Percentiles rank a stretch among this genome's conserved stretches.
These are phyloP conservation scores for Cyprinus carpio DNA, from an alignment of 2,113 vertebrate species.

Conservation along the genomic window DNA sequence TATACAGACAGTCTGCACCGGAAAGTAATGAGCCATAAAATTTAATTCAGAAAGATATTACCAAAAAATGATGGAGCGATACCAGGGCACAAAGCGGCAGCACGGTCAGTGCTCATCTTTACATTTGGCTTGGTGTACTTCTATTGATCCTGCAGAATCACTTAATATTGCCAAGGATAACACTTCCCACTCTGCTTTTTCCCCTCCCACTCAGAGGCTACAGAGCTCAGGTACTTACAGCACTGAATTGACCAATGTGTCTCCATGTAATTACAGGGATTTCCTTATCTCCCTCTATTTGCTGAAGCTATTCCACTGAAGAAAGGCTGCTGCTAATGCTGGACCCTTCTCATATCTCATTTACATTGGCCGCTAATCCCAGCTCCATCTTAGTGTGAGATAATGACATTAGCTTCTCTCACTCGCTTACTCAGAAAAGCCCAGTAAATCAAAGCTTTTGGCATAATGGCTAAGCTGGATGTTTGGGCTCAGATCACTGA, in stretches of 20 bases:
- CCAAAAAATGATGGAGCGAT: conserved; percentile 86
- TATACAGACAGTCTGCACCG: conserved; percentile 84
- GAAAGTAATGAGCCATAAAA: conserved; percentile 97
- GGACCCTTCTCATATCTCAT: conserved; percentile 81
- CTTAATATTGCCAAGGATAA: conserved; percentile 76
- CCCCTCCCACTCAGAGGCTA: conserved; percentile 51
- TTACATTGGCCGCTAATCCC: conserved; percentile 82
- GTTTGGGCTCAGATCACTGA: no score
- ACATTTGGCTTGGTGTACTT: conserved; percentile 75
- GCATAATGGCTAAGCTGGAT: not conserved
- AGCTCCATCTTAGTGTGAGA: conserved; percentile 77
- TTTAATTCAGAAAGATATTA: conserved; percentile 98
- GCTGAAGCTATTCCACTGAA: conserved; percentile 80
- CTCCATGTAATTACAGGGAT: conserved; percentile 89
- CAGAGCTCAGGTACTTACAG: conserved; percentile 78
- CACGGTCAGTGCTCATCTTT: conserved; percentile 76
- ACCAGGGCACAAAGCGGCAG: conserved; percentile 80
- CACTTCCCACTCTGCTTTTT: conserved; percentile 66
- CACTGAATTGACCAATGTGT: conserved; percentile 84
- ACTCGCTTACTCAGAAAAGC: conserved; percentile 54
- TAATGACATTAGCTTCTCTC: conserved; percentile 79
- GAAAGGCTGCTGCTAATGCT: conserved; percentile 73
- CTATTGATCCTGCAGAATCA: conserved; percentile 77
- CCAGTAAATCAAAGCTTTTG: conserved; percentile 39
- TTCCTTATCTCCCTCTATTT: conserved; percentile 86